Evolutionary conservation across 2,113 vertebrate species (phyloP).

Genomic region (Tragelaphus scriptus): DNA sequence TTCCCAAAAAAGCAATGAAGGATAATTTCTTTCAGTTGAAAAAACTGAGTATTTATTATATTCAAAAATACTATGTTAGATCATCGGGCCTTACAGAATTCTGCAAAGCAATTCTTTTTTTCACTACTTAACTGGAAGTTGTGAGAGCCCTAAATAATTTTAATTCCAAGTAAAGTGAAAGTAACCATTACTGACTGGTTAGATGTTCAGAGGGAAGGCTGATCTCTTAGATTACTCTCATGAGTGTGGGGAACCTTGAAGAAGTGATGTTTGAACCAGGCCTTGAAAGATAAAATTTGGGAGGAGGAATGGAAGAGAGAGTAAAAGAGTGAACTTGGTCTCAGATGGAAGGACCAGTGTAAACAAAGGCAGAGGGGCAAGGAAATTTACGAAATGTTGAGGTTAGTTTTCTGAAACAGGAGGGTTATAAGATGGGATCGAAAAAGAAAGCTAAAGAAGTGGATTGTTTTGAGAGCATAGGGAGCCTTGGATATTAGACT

Average conservation of each 20-base stretch:
- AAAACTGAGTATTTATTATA: neutral
- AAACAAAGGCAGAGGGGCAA: neutral
- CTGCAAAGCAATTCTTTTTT: neutral
- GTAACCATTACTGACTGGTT: neutral
- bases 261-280: neutral
- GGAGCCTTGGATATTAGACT: neutral
- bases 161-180: neutral
- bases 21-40: neutral
- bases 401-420: neutral
- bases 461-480: neutral
- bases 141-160: neutral
- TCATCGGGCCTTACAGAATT: neutral
- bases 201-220: neutral
- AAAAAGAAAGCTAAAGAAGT: neutral
- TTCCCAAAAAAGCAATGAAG: neutral
- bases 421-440: neutral
- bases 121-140: neutral
- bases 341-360: neutral
- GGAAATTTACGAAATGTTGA: neutral
- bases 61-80: neutral
- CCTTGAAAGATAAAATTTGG: neutral
- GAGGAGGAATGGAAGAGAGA: neutral
- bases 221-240: neutral
- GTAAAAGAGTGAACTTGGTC: neutral
- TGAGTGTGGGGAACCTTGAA: neutral